Evolutionary conservation across 2,888 invertebrate genomes (phyloP), one percentile per base, ranked within the genome.

Genomic region (Ochropacha duplaris): DNA sequence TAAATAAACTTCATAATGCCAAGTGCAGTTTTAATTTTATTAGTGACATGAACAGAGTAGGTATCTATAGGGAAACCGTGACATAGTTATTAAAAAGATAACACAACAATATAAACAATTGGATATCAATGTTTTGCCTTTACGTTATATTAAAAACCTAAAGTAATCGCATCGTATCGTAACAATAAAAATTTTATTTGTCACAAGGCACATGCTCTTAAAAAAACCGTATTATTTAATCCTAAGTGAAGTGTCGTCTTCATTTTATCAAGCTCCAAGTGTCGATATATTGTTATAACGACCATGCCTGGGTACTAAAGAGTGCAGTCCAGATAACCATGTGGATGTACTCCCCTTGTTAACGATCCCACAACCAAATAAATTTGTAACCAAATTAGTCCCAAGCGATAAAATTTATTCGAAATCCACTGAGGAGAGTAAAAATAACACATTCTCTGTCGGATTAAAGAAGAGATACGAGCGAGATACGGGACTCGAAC

Each of bases 311-410:
- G 84, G 81, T 82, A 90, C 88, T 91, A 87, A 91, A 88, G 88
- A 89, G 89, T 87, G 79, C 86, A 76, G 86, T 71, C 79, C 79
- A 84, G 91, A 91, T 91, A 91, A 86, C 90, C 88, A 83, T 81
- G 86, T 87, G 86, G 87, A 86, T 87, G 90, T 90, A 87, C 87
- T 78, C 81, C 72, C 79, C 91, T 90, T 92, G 91, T 92, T 92
- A 92, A 92, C 92, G 92, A 90, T 86, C 83, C 85, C 81, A 87
- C 89, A 83, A 84, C 90, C 90, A 92, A 92, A 92, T 92, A 92
- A 92, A 92, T 92, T 92, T 92, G 92, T 92, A 92, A 92, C 92
- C 92, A 92, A 92, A 92, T 92, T 92, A 92, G 92, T 91, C 91
- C 86, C 88, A 68, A 84, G 84, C 86, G 92, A 92, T 92, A 92